Base-by-base conservation (phyloP, 2,797 vertebrate species). In the Numenius phaeopus region DNA sequence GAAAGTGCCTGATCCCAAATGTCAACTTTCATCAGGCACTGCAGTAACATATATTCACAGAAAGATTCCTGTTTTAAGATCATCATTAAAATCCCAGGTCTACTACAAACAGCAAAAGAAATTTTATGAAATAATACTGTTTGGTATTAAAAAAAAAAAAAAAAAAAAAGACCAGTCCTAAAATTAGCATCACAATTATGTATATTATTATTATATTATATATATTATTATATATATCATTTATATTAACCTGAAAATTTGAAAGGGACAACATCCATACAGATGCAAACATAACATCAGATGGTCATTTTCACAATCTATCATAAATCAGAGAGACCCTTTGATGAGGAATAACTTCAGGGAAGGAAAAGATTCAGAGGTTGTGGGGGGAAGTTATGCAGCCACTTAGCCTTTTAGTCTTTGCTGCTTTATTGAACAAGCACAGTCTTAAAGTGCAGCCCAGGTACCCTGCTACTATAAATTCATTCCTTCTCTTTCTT, bases 381-480 rank as follows among this genome's bases (percentile, higher is more conserved):
- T 18, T 29, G 27, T 21, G 23, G 40, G 32, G 44, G 29, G 61
- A 75, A 62, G 30, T 26, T 54, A 29, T 62, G 26, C 14, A 89
- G 58, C 16, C 55, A 40, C 12, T 23, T 93, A 77, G 5, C 50
- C 75, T 89, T 87, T 55, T 46, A 83, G 29, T 5, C 54, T 92
- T 93, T 95, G 80, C 64, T 87, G 37, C 64, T 90, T 71, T 84
- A 78, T 55, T 93, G 61, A 95, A 70, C 42, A 79, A 91, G 17
- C 5, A 29, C 5, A 30, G 58, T 44, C 87, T 75, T 61, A 95
- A 94, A 89, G 44, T 12, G 27, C 30, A 78, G 40, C 42, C 75
- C 30, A 47, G 29, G 10, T 34, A 47, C 39, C 21, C 32, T 58
- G n/a, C 17, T 11, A 55, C 22, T 40, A 83, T 15, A 37, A 87